Percentiles rank a stretch among this genome's conserved stretches.
These are phyloP conservation scores for Bacillus rossius DNA, from an alignment of 1,140 invertebrate genomes.

Conservation along the genomic window DNA sequence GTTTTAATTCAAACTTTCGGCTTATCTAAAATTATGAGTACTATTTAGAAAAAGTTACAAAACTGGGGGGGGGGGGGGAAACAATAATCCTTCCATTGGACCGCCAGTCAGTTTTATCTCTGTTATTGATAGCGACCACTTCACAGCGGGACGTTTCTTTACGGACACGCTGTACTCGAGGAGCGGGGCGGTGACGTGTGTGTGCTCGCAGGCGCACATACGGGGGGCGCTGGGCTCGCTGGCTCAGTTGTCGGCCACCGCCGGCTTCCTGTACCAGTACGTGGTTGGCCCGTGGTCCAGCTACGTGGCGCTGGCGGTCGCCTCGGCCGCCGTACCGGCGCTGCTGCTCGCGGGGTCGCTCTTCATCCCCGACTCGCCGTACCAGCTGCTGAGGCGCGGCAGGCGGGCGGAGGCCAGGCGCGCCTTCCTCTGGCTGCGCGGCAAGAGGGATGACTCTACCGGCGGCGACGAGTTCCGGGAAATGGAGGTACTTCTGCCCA, in stretches of 20 bases:
- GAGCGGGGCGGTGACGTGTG: no score
- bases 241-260: conserved; percentile 67
- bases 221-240: conserved; percentile 75
- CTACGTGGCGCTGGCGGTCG: conserved; percentile 59
- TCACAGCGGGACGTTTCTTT: no score
- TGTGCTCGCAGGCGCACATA: conserved; percentile 46
- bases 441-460: conserved; percentile 45
- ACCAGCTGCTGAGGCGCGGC: conserved; percentile 55
- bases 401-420: conserved; percentile 54
- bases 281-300: conserved; percentile 63
- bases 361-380: conserved; percentile 78
- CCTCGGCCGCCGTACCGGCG: conserved; percentile 53
- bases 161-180: no score
- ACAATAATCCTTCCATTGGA: no score
- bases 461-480: conserved; percentile 56
- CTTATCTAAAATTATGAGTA: no score
- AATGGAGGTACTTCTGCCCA: conserved; percentile 39
- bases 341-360: conserved; percentile 60
- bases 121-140: no score
- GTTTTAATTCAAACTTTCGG: no score
- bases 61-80: no score
- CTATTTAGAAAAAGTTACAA: no score
- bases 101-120: no score
- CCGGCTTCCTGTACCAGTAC: conserved; percentile 74
- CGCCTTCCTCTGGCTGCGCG: conserved; percentile 59